Evolutionary conservation across 2,113 vertebrate genomes (phyloP).

Genomic region (Hypomesus transpacificus): DNA sequence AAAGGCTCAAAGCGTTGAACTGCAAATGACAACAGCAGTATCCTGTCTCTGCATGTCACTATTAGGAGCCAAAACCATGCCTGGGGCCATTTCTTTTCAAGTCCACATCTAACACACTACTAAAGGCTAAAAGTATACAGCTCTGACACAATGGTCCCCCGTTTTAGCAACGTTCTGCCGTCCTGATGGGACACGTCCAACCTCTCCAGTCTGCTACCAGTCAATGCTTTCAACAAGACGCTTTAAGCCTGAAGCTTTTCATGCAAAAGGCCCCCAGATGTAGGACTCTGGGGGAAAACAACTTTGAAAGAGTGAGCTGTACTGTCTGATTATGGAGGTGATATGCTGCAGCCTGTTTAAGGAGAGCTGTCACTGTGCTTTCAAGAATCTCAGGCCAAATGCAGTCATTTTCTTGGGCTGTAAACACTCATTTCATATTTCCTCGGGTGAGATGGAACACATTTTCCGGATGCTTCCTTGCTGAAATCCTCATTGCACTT

Average conservation of each 20-base stretch:
- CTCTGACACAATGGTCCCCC: conserved; percentile 49
- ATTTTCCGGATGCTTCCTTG: background rate
- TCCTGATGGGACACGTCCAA: conserved; percentile 43
- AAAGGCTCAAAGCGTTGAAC: conserved; percentile 38
- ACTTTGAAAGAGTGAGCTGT: conserved; percentile 1
- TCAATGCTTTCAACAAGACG: conserved; percentile 25
- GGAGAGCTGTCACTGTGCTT: background rate
- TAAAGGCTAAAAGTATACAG: conserved; percentile 42
- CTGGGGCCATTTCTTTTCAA: conserved; percentile 59
- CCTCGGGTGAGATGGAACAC: background rate
- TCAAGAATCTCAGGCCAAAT: background rate
- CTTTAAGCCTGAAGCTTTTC: conserved; percentile 23
- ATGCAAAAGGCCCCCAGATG: conserved; percentile 24
- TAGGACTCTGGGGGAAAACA: conserved; percentile 1
- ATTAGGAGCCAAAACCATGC: conserved; percentile 56
- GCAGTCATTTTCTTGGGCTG: background rate
- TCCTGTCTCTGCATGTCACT: conserved; percentile 63
- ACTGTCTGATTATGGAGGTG: background rate
- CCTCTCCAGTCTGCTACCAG: conserved; percentile 36
- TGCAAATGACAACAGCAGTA: conserved; percentile 46
- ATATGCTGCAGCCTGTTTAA: background rate
- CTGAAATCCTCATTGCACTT: conserved; percentile 8
- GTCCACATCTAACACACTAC: conserved; percentile 55
- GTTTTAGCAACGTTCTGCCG: conserved; percentile 38
- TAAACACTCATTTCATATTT: conserved; percentile 7